These are phyloP conservation scores for Butorides virescens DNA, from an alignment of 2,113 vertebrate genomes.

Conservation along the genomic window DNA sequence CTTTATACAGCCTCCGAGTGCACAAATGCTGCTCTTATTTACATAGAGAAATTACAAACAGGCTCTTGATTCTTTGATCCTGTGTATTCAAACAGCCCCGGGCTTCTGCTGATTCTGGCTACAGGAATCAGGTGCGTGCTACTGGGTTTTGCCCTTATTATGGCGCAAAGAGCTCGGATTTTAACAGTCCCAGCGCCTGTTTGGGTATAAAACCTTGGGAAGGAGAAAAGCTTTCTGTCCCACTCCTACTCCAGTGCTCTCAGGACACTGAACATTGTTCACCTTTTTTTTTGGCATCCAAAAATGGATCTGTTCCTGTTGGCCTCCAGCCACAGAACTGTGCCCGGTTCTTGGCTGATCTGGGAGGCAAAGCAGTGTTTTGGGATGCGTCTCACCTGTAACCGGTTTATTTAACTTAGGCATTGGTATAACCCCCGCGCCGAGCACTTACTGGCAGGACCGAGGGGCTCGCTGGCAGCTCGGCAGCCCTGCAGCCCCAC, in stretches of 20 bases:
- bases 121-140: neutral
- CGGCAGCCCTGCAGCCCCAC: neutral
- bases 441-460: neutral
- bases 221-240: neutral
- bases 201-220: neutral
- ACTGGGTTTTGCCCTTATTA: neutral
- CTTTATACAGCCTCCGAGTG: neutral
- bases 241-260: neutral
- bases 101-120: neutral
- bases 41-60: neutral
- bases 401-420: neutral
- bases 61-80: slow-evolving; percentile 17
- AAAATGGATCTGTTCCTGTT: neutral
- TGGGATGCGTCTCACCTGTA: neutral
- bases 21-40: neutral
- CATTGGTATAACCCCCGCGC: fast-evolving
- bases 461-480: neutral
- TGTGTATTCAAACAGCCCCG: neutral
- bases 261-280: neutral
- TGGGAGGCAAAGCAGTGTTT: neutral
- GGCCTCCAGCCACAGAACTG: neutral
- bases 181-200: neutral
- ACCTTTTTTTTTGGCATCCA: neutral
- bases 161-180: neutral
- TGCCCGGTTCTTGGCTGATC: neutral